These are phyloP conservation scores for Metacarcinus magister DNA, from an alignment of 2,888 invertebrate species.

Conservation along the genomic window DNA sequence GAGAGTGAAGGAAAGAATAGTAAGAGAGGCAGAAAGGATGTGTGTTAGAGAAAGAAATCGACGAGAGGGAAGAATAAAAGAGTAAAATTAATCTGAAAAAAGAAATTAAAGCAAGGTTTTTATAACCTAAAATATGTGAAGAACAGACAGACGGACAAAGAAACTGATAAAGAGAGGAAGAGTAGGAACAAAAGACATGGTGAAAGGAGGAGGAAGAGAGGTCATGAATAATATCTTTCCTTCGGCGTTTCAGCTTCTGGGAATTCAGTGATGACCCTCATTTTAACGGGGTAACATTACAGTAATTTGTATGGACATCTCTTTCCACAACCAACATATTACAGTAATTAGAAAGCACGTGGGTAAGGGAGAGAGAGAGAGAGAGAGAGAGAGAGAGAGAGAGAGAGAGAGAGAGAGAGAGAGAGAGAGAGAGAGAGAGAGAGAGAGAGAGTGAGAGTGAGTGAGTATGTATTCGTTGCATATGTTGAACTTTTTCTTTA, in stretches of 20 bases:
- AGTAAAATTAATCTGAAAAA: background rate
- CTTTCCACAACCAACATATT: background rate
- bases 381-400: too few species aligned
- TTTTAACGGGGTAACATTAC: background rate
- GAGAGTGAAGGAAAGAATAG: conserved; percentile 5
- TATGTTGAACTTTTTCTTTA: too few species aligned
- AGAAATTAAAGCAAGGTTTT: background rate
- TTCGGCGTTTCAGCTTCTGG: background rate
- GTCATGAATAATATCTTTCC: conserved; percentile 20
- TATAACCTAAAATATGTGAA: background rate
- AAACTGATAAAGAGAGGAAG: background rate
- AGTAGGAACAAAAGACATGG: background rate
- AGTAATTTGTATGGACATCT: background rate
- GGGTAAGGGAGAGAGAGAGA: background rate
- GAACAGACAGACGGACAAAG: background rate
- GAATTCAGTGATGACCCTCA: background rate
- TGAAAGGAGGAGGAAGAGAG: background rate
- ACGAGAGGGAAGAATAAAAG: conserved; percentile 23
- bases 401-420: background rate
- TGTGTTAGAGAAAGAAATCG: background rate
- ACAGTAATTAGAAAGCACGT: too few species aligned
- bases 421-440: conserved; percentile 26
- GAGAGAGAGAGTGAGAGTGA: background rate
- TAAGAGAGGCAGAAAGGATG: background rate
- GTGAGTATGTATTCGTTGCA: too few species aligned